Percentiles rank a stretch among this genome's conserved stretches.
These are phyloP conservation scores for Gopherus evgoodei DNA, from an alignment of 2,113 vertebrate genomes.

Conservation along the genomic window DNA sequence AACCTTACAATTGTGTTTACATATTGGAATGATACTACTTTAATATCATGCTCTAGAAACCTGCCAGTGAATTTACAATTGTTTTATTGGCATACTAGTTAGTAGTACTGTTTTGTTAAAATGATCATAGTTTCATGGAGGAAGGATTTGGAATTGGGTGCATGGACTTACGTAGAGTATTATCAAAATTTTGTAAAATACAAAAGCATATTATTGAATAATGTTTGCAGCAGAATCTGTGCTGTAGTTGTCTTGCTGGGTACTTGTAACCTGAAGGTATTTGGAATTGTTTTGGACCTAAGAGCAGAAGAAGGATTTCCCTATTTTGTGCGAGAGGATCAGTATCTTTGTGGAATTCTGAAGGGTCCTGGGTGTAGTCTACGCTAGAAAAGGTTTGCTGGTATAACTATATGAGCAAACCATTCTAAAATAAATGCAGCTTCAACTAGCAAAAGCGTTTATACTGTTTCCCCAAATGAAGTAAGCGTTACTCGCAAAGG, in stretches of 20 bases:
- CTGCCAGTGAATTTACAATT: not conserved
- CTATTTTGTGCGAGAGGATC: not conserved
- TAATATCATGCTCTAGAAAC: not conserved
- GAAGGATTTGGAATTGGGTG: not conserved
- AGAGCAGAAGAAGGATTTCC: not conserved
- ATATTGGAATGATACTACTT: not conserved
- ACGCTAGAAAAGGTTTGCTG: not conserved
- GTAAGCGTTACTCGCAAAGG: not conserved
- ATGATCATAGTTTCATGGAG: not conserved
- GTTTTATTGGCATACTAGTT: not conserved
- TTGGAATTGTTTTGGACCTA: not conserved
- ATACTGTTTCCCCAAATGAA: not conserved
- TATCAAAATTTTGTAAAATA: not conserved
- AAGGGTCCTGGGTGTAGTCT: not conserved
- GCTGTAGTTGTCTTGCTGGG: not conserved
- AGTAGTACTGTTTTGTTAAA: not conserved
- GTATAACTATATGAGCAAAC: not conserved
- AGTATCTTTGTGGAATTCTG: fast-evolving
- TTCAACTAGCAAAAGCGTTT: not conserved
- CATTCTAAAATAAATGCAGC: not conserved
- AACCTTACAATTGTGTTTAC: not conserved
- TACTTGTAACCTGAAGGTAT: not conserved
- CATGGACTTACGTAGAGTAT: not conserved
- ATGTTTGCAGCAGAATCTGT: not conserved
- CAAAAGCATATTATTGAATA: too few species aligned